Percentiles rank a stretch among this genome's conserved stretches.
Conservation (phyloP, 2,888 invertebrate genomes). For the Odiellus spinosus region DNA sequence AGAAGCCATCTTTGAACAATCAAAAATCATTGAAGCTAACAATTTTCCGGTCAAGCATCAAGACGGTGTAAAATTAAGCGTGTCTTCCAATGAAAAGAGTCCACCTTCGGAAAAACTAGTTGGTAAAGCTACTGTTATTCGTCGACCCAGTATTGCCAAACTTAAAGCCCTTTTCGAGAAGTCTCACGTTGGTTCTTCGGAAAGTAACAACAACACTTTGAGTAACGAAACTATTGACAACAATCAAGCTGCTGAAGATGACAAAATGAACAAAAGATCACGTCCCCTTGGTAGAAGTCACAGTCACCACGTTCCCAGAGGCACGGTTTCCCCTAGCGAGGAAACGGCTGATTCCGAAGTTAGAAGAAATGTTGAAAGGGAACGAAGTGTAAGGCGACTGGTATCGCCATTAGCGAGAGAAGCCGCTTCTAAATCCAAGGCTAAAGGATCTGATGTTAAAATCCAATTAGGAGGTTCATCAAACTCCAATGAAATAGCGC, state of each 20-base stretch:
- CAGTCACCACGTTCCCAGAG: slow-evolving; percentile 10
- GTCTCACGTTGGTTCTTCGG: slow-evolving; percentile 1
- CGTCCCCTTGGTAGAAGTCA: slow-evolving; percentile 15
- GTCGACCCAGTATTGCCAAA: slow-evolving; percentile 20
- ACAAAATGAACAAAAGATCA: neutral
- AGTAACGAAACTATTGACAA: neutral
- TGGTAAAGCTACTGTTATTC: slow-evolving; percentile 21
- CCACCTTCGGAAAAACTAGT: slow-evolving; percentile 16
- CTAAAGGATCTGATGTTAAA: no score
- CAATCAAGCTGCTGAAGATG: neutral
- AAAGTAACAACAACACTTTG: neutral
- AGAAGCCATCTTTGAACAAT: neutral
- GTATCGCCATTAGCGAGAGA: no score
- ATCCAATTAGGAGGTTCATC: no score
- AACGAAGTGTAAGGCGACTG: neutral
- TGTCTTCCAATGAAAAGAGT: slow-evolving; percentile 1
- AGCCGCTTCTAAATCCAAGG: no score
- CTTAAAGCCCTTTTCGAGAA: slow-evolving; percentile 21
- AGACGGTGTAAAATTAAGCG: neutral
- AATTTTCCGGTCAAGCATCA: neutral
- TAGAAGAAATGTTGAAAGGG: neutral
- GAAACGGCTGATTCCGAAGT: neutral
- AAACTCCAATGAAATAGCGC: no score
- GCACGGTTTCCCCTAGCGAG: neutral
- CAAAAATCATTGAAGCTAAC: no score